A percentile compares a stretch with the other conserved stretches of the same genome.
These are phyloP conservation scores for Hippopotamus amphibius DNA, from an alignment of 2,113 vertebrate species.

Conservation along the genomic window DNA sequence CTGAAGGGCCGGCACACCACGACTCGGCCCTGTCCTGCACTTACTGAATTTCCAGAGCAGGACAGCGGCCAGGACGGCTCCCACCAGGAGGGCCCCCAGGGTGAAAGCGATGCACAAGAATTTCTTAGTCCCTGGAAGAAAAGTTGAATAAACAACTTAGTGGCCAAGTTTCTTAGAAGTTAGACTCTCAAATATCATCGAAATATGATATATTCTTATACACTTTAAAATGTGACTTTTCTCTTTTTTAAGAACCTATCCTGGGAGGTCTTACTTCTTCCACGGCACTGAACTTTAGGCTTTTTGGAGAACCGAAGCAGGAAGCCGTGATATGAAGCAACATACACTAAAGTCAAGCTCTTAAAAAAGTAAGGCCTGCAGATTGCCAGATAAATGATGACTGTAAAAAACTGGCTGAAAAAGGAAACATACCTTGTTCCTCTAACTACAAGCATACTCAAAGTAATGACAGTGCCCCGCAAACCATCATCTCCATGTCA, in stretches of 20 bases:
- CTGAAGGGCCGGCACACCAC: accelerated
- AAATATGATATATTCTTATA: accelerated
- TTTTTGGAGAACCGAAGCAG: not conserved
- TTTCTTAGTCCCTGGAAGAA: conserved; percentile 82
- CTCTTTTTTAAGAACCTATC: not conserved
- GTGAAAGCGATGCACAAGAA: conserved; percentile 47
- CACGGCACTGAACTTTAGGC: too few relatives aligned
- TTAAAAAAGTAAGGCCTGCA: not conserved
- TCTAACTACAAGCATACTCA: not conserved
- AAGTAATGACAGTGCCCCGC: not conserved
- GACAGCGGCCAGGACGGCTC: conserved; percentile 70
- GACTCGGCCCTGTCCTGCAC: not conserved
- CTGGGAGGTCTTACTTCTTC: not conserved
- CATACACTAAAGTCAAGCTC: not conserved
- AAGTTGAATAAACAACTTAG: not conserved
- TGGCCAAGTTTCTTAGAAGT: accelerated
- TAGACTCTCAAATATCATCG: not conserved
- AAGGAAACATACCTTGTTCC: not conserved
- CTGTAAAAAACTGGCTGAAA: not conserved
- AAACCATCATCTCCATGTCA: too few relatives aligned
- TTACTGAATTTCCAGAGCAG: conserved; percentile 89
- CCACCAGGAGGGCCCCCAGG: conserved; percentile 58
- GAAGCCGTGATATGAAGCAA: not conserved
- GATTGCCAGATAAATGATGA: not conserved
- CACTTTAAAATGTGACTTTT: not conserved